Conservation (phyloP, 2,113 vertebrate species). For the Odocoileus hemionus region DNA sequence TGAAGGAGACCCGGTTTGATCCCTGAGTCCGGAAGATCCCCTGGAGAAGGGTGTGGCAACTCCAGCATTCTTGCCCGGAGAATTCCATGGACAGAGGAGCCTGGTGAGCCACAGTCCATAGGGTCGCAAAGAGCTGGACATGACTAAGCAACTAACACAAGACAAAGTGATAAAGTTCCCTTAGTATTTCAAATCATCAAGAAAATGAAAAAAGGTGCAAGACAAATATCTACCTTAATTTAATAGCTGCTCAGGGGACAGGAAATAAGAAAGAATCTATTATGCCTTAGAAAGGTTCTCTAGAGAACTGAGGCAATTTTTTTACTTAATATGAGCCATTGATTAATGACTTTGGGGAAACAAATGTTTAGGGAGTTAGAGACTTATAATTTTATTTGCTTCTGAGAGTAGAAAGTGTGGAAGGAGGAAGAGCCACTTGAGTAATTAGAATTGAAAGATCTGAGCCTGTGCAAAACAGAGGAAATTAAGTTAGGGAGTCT, state of each 20-base stretch:
- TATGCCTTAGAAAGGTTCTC: not conserved
- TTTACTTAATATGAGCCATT: conserved; percentile 10
- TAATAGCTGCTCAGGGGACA: not conserved
- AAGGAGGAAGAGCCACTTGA: not conserved
- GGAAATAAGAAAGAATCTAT: conserved; percentile 36
- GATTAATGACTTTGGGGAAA: conserved; percentile 41
- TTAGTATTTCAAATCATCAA: not conserved
- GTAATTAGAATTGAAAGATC: conserved; percentile 22
- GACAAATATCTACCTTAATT: not conserved
- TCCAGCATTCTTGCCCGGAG: not conserved
- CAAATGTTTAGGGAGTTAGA: conserved; percentile 25
- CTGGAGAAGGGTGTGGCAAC: not conserved
- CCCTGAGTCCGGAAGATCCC: not conserved
- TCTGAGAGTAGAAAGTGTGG: not conserved
- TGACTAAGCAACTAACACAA: not conserved
- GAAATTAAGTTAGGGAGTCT: not conserved
- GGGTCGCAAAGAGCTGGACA: not conserved
- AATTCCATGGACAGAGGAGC: not conserved
- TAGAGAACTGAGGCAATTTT: not conserved
- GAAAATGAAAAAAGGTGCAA: not conserved
- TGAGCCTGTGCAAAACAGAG: not conserved
- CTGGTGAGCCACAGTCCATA: not conserved
- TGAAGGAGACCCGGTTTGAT: not conserved
- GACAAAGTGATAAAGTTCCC: not conserved
- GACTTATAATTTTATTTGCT: conserved; percentile 37